These are phyloP conservation scores for Morpho achilles DNA, from an alignment of 2,888 invertebrate species.

Conservation along the genomic window DNA sequence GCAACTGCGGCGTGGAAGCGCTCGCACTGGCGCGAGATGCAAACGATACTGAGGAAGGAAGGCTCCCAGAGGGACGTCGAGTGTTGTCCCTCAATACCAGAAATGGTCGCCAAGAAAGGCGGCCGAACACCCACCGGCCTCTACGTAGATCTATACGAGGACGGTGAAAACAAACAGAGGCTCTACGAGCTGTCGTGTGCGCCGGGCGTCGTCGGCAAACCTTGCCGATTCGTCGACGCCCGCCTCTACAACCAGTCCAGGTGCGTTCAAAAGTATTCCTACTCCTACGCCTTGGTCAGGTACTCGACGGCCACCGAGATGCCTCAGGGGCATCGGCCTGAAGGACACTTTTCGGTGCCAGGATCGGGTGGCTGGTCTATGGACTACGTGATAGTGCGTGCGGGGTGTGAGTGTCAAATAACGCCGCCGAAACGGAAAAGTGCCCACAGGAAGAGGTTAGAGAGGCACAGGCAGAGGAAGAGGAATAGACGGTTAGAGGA, in stretches of 20 bases:
- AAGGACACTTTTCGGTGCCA: conserved; percentile 69
- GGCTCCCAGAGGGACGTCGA: conserved; percentile 77
- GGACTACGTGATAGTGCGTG: conserved; percentile 90
- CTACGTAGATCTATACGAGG: conserved; percentile 86
- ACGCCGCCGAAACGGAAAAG: conserved; percentile 76
- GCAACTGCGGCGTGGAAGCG: conserved; percentile 72
- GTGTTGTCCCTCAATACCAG: conserved; percentile 89
- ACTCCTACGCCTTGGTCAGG: conserved; percentile 89
- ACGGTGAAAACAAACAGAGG: conserved; percentile 82
- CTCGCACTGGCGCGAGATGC: conserved; percentile 82
- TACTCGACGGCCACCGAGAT: conserved; percentile 71
- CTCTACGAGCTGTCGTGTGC: conserved; percentile 91
- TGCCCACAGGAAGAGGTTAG: conserved; percentile 41
- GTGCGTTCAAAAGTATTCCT: conserved; percentile 91
- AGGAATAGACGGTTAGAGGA: conserved; percentile 53
- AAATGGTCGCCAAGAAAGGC: conserved; percentile 87
- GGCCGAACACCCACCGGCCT: conserved; percentile 86
- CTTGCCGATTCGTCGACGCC: conserved; percentile 87
- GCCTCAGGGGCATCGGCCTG: conserved; percentile 56
- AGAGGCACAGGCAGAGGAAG: conserved; percentile 58
- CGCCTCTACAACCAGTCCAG: conserved; percentile 83
- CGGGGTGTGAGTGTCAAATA: conserved; percentile 91
- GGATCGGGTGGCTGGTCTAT: conserved; percentile 84
- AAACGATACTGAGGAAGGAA: conserved; percentile 78
- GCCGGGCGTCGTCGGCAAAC: conserved; percentile 83